Evolutionary conservation across 2,797 vertebrate species (phyloP).

Genomic region (Pagetopsis macropterus): DNA sequence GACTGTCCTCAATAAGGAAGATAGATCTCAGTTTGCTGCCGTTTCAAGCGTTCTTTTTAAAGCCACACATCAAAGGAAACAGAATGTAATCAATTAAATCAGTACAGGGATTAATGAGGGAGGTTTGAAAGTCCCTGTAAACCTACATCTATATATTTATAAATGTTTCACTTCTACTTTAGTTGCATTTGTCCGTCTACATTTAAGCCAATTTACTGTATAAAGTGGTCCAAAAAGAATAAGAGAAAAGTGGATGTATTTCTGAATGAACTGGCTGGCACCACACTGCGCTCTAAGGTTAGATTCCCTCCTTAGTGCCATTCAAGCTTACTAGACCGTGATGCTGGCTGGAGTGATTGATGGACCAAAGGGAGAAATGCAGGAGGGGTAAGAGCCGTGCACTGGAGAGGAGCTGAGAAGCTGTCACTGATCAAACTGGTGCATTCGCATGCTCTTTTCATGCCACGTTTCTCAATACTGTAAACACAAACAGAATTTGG

Average conservation of each 20-base stretch:
- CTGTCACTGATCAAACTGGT: slow-evolving; percentile 55
- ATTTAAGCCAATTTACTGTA: no score
- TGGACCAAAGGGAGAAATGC: slow-evolving; percentile 47
- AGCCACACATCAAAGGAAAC: slow-evolving; percentile 1
- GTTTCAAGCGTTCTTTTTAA: not conserved
- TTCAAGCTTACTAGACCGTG: slow-evolving; percentile 68
- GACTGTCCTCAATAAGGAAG: slow-evolving; percentile 16
- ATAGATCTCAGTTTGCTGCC: slow-evolving; percentile 5
- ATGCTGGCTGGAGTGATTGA: slow-evolving; percentile 64
- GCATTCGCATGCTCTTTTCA: slow-evolving; percentile 22
- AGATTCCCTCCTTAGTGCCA: slow-evolving; percentile 60
- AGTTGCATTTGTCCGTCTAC: no score
- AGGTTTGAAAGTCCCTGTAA: no score
- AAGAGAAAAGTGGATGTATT: not conserved
- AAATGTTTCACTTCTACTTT: no score
- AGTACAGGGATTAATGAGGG: no score
- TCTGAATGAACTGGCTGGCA: slow-evolving; percentile 2
- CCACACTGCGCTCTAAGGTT: slow-evolving; percentile 39
- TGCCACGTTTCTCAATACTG: slow-evolving; percentile 34
- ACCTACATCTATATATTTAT: no score
- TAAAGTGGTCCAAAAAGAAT: no score
- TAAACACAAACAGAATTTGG: slow-evolving; percentile 22
- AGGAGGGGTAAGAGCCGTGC: slow-evolving; percentile 40
- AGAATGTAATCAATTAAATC: no score
- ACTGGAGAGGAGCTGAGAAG: slow-evolving; percentile 54